Evolutionary conservation across 2,113 vertebrate species (phyloP).

Genomic region (Myotis brandtii): DNA sequence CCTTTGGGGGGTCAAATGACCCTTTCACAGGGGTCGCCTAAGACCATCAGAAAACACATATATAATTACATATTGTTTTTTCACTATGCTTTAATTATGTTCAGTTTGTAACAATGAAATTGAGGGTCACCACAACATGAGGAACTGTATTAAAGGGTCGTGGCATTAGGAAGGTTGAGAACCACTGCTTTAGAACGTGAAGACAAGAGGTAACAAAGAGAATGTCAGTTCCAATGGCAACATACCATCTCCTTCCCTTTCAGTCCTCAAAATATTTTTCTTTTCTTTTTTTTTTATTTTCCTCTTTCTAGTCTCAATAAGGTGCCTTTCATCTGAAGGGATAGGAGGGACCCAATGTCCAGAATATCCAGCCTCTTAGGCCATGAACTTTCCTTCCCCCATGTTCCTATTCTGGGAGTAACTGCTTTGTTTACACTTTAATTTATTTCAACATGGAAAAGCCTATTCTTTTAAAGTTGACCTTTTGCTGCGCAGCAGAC

Average conservation of each 20-base stretch:
- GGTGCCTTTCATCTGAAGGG: constrained; percentile 73
- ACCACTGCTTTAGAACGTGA: neutral
- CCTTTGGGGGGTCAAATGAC: no score
- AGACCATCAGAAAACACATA: no score
- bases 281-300: constrained; percentile 67
- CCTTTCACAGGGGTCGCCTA: no score
- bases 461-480: constrained; percentile 76
- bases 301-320: constrained; percentile 73
- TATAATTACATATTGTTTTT: no score
- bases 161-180: no score
- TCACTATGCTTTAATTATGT: no score
- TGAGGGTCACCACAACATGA: no score
- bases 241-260: constrained; percentile 59
- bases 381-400: constrained; percentile 74
- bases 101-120: no score
- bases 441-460: constrained; percentile 63
- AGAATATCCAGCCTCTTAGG: constrained; percentile 46
- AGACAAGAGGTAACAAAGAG: neutral
- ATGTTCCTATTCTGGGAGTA: constrained; percentile 56
- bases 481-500: constrained; percentile 68
- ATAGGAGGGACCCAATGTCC: constrained; percentile 59
- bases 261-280: constrained; percentile 69
- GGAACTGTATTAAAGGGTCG: no score
- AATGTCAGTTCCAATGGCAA: constrained; percentile 9
- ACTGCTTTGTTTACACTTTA: constrained; percentile 61